Evolutionary conservation across 2,888 invertebrate genomes (phyloP).

Genomic region (Troilus luridus): DNA sequence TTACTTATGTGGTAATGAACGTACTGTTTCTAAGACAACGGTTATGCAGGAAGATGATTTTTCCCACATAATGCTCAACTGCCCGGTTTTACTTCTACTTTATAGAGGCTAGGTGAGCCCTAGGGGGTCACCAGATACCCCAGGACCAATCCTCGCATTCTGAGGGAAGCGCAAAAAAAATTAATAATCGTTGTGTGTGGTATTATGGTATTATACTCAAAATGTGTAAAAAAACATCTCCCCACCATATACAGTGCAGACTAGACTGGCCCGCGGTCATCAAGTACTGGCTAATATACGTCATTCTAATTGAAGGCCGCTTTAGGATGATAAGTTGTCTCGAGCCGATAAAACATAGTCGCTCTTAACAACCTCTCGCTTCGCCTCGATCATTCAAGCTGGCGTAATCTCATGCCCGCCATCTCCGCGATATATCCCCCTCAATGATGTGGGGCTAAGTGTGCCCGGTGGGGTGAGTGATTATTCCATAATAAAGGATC

Average conservation of each 20-base stretch:
- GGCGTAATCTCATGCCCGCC: background rate
- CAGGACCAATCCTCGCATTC: too few species aligned
- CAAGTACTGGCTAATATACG: background rate
- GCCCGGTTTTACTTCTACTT: too few species aligned
- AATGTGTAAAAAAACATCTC: too few species aligned
- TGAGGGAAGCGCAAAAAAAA: too few species aligned
- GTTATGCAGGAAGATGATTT: too few species aligned
- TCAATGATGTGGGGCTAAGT: constrained; percentile 11
- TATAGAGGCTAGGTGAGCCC: too few species aligned
- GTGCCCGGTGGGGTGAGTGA: constrained; percentile 11
- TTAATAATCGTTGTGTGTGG: too few species aligned
- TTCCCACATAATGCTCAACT: too few species aligned
- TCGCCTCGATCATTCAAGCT: background rate
- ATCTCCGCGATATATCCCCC: background rate
- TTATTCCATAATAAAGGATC: background rate
- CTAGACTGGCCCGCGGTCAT: background rate
- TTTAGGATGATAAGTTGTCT: background rate
- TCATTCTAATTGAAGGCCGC: constrained; percentile 37
- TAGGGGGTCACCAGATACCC: too few species aligned
- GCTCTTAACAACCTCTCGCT: background rate
- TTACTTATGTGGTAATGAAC: too few species aligned
- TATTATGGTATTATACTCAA: too few species aligned
- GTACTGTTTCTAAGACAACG: too few species aligned
- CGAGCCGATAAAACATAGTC: background rate
- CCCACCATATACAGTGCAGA: background rate